Conservation (phyloP, 37 sponge, comb jelly and placozoan genomes). For the Agelas oroides region DNA sequence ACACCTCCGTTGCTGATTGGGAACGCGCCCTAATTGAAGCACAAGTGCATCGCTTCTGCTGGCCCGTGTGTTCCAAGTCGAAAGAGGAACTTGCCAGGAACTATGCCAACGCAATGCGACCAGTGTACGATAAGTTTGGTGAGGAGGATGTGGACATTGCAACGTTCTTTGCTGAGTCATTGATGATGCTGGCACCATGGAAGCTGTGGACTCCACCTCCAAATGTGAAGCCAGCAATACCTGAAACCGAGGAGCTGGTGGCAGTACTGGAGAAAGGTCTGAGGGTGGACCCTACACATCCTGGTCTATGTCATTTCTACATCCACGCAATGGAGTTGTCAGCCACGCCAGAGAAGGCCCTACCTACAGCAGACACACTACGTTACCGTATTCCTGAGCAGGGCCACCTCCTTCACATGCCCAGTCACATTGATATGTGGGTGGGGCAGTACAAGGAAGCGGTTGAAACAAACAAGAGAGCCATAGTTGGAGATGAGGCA, state of each 20-base stretch:
- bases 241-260: constrained; percentile 67
- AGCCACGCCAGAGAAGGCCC: constrained; percentile 68
- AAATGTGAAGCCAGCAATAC: constrained; percentile 51
- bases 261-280: constrained; percentile 55
- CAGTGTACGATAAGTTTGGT: constrained; percentile 66
- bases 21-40: constrained; percentile 64
- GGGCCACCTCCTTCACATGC: constrained; percentile 77
- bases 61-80: constrained; percentile 17
- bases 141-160: constrained; percentile 55
- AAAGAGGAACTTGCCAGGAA: constrained; percentile 6
- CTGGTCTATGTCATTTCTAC: constrained; percentile 74
- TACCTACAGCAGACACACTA: constrained; percentile 60
- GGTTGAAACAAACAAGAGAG: constrained; percentile 61
- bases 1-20: constrained; percentile 34
- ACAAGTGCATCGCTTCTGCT: constrained; percentile 49
- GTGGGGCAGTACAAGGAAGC: constrained; percentile 84
- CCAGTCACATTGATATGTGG: constrained; percentile 80
- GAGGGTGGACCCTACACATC: constrained; percentile 55
- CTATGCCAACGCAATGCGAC: constrained; percentile 64
- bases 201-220: constrained; percentile 57
- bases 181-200: constrained; percentile 82
- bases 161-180: constrained; percentile 71
- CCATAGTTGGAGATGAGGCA: constrained; percentile 50
- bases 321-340: constrained; percentile 83
- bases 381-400: constrained; percentile 36